Percentiles rank a stretch among this genome's conserved stretches.
phyloP scores from a whole-genome alignment of 2,797 vertebrate genomes.

The Malurus leucopterus region DNA sequence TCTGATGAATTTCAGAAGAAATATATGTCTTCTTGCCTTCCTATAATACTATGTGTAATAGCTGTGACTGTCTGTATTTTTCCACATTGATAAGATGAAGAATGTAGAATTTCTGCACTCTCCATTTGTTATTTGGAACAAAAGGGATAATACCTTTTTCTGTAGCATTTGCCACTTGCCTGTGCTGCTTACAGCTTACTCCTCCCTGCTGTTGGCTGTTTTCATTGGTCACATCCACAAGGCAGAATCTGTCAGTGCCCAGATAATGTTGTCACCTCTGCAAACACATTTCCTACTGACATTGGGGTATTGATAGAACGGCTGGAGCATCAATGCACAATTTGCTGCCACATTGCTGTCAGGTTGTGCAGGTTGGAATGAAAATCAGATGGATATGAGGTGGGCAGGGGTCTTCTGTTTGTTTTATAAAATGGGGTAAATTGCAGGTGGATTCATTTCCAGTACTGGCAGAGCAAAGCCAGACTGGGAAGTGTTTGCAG shows the following conservation, averaged over 20 bases:
- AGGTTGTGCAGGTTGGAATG: not conserved
- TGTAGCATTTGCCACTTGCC: not conserved
- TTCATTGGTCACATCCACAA: not conserved
- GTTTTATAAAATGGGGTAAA: not conserved
- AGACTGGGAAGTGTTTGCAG: not conserved
- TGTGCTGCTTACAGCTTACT: not conserved
- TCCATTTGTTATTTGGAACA: constrained; percentile 54
- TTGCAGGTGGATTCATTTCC: not conserved
- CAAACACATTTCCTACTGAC: not conserved
- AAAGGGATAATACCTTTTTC: constrained; percentile 41
- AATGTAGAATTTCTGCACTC: constrained; percentile 32
- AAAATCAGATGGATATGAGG: not conserved
- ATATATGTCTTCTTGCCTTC: constrained; percentile 56
- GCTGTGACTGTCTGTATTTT: constrained; percentile 54
- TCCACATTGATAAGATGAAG: constrained; percentile 44
- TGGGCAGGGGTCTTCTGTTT: not conserved
- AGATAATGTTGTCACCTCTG: not conserved
- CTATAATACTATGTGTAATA: constrained; percentile 40
- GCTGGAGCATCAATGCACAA: not conserved
- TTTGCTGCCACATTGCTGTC: not conserved
- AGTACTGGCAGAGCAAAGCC: not conserved
- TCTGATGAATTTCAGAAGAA: constrained; percentile 65
- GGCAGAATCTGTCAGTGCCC: not conserved
- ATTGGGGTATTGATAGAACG: not conserved
- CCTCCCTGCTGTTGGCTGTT: not conserved